Conservation (phyloP, 2,888 invertebrate genomes). For the Polyommatus iphigenia region DNA sequence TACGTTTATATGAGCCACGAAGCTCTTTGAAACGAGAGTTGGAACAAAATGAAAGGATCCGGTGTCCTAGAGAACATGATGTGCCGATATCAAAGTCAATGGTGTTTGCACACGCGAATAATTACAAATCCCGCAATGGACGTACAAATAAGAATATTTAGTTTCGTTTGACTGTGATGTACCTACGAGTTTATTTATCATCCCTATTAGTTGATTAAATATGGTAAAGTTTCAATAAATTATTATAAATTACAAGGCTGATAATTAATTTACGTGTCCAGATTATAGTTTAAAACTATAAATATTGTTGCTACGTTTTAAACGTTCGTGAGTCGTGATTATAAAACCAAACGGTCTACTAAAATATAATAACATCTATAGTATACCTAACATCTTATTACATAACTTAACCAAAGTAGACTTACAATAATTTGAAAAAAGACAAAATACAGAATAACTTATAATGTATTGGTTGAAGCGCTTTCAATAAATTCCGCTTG, state of each 20-base stretch:
- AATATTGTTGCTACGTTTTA: too few relatives aligned
- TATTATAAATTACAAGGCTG: too few relatives aligned
- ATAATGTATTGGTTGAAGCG: not conserved
- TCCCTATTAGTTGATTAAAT: not conserved
- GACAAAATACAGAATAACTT: not conserved
- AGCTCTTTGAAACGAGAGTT: not conserved
- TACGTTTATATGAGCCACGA: not conserved
- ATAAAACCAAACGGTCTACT: too few relatives aligned
- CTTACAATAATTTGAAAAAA: not conserved
- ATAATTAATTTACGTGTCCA: too few relatives aligned
- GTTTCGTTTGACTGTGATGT: too few relatives aligned
- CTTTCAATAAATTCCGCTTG: conserved; percentile 13
- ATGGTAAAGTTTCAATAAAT: too few relatives aligned
- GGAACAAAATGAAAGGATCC: not conserved
- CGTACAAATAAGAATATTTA: not conserved
- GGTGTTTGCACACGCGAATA: not conserved
- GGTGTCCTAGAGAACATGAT: not conserved
- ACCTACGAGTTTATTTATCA: not conserved
- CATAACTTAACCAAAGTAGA: too few relatives aligned
- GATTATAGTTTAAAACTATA: too few relatives aligned
- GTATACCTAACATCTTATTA: too few relatives aligned
- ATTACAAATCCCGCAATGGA: not conserved
- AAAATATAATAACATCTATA: too few relatives aligned
- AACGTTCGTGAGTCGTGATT: too few relatives aligned
- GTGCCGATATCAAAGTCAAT: not conserved